Base-by-base conservation (phyloP, 2,797 vertebrate genomes). In the Myotis daubentonii region DNA sequence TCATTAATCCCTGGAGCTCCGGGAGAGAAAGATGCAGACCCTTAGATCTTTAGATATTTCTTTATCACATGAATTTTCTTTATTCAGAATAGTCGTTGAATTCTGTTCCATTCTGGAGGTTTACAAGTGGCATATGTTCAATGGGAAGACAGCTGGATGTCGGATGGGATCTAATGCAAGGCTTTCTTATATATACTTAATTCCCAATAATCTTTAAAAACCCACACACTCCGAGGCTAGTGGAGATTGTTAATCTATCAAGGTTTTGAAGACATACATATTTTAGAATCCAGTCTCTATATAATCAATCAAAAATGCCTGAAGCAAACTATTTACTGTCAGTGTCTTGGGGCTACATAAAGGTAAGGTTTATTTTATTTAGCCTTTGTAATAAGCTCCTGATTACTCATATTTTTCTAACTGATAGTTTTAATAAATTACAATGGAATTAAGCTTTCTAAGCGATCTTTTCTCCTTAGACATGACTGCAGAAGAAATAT, bases 341-440 rank as follows among this genome's bases (percentile, higher is more conserved):
- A 97, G 99, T 99, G 97, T 99, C 99, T 91, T 99, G 99, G 99
- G 99, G 99, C 97, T 99, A 99, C 98, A 99, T 99, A 98, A 99
- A 99, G 99, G 99, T 99, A 99, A 99, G 99, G 97, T 95, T 96
- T 97, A 81, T 97, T 98, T 96, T 97, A 81, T 97, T 98, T 96
- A 91, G 83, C 66, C 25, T 84, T 97, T 97, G 95, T 94, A 97
- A 94, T 94, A 97, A 94, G 91, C 87, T 80, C 55, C 78, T 97
- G 60, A 94, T 94, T 96, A 1, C 7, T 97, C 91, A 97, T 93
- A 95, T 95, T 98, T 98, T 95, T 25, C 62, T 98, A 96, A 89
- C 88, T 78, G 57, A 33, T 95, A 83, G 51, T 81, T 97, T 75
- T 81, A 84, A 60, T 80, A 74, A 91, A 81, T 86, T 89, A 49